Percentiles rank a stretch among this genome's conserved stretches.
These are phyloP conservation scores for Chorisops tibialis DNA, from an alignment of 2,888 invertebrate species.

Conservation along the genomic window DNA sequence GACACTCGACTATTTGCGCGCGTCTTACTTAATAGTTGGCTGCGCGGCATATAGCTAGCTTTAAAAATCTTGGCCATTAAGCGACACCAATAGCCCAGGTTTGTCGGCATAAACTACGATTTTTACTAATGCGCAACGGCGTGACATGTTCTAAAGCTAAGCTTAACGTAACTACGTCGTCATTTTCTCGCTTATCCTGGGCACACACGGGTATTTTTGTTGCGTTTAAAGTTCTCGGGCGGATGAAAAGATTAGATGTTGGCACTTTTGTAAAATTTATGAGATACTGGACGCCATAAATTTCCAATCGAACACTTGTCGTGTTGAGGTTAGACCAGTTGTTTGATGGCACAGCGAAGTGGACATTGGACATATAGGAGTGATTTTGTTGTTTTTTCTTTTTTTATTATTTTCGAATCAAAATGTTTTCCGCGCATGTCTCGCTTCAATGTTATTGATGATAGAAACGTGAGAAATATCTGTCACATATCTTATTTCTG, in stretches of 20 bases:
- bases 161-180: too few species aligned
- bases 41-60: background rate
- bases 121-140: background rate
- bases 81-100: too few species aligned
- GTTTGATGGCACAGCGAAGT: background rate
- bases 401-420: too few species aligned
- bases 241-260: conserved; percentile 14
- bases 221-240: conserved; percentile 18
- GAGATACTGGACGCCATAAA: conserved; percentile 19
- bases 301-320: conserved; percentile 17
- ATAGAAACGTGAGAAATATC: too few species aligned
- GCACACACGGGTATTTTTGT: too few species aligned
- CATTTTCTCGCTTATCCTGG: too few species aligned
- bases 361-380: too few species aligned
- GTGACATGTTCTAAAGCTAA: conserved; percentile 3
- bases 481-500: too few species aligned
- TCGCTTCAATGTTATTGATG: too few species aligned
- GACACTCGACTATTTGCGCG: background rate
- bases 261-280: conserved; percentile 25
- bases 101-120: conserved; percentile 7
- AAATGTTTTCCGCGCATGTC: too few species aligned
- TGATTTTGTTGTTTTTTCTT: too few species aligned
- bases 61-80: too few species aligned
- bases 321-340: conserved; percentile 23
- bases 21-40: background rate